phyloP scores from a whole-genome alignment of 2,888 invertebrate species.

The Philaethria dido region DNA sequence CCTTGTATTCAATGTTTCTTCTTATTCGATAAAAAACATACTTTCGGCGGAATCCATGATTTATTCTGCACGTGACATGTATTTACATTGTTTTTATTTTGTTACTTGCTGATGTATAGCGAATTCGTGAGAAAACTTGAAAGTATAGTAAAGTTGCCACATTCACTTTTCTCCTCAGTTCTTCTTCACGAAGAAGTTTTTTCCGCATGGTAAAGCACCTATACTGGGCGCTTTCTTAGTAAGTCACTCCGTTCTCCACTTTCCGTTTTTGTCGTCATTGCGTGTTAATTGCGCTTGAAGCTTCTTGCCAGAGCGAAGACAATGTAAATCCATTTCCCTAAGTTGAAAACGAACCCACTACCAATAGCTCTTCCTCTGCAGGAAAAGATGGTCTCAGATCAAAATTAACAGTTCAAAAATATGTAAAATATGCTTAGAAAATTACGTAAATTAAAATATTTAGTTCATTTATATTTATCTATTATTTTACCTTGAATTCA shows the following conservation, averaged over 20 bases:
- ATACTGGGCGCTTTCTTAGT: no score
- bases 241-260: no score
- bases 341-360: no score
- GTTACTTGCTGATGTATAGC: not conserved
- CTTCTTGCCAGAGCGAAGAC: no score
- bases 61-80: slow-evolving; percentile 6
- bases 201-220: no score
- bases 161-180: no score
- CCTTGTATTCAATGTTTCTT: slow-evolving; percentile 36
- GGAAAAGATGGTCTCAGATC: no score
- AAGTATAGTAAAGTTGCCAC: not conserved
- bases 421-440: not conserved
- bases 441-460: not conserved
- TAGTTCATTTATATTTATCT: not conserved
- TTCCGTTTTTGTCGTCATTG: no score
- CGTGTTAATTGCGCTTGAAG: no score
- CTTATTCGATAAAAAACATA: slow-evolving; percentile 27
- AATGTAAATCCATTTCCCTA: no score
- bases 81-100: not conserved
- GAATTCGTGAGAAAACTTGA: not conserved
- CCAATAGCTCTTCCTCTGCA: no score
- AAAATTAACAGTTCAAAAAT: not conserved
- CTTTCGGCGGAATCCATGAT: slow-evolving; percentile 23
- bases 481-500: not conserved
- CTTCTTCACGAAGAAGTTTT: no score